Base-by-base conservation (phyloP, 1,140 invertebrate genomes). In the Chironomus tepperi region DNA sequence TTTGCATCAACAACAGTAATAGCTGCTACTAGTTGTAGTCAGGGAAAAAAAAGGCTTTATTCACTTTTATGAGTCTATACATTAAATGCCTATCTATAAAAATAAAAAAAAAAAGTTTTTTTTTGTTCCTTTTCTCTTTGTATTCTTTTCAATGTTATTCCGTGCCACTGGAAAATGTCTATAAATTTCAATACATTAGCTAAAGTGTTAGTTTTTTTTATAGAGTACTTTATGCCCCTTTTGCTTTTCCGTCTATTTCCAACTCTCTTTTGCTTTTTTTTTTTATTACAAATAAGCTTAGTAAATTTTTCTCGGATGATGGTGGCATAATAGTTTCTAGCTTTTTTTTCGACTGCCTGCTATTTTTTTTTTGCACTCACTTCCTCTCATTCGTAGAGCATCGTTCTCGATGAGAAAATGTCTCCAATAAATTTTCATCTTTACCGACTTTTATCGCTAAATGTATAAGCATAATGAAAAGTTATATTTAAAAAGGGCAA, bases 151-250 rank as follows among this genome's bases (percentile, higher is more conserved):
- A 34, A 34, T 34, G 24, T 34, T 34, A 34, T 34, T 34, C 24
- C 24, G 24, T 34, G 24, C 24, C 24, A 34, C 24, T 34, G 24
- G 24, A 34, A 34, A 34, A 34, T 70, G 65, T 70, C 65, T 70
- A 70, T 70, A 70, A 70, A 70, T 70, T 70, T 70, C 65, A 70
- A 70, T 70, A 70, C 65, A 70, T 70, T 70, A 70, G 65, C 65
- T 19, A 70, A 70, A 70, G 65, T 70, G 65, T 70, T 70, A 70
- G 65, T 70, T 70, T 70, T 57, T 57, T 67, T 57, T 57, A 57
- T 57, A 15, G 47, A 57, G 47, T 57, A 57, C 47, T 57, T 57
- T 57, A n/a, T n/a, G 47, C 12, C 43, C 47, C 15, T 57, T 57
- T 57, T 47, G 15, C 15, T 47, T 12, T n/a, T 7, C 15, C n/a